These are phyloP conservation scores for Tetragonula carbonaria DNA, from an alignment of 2,888 invertebrate genomes.

Conservation along the genomic window DNA sequence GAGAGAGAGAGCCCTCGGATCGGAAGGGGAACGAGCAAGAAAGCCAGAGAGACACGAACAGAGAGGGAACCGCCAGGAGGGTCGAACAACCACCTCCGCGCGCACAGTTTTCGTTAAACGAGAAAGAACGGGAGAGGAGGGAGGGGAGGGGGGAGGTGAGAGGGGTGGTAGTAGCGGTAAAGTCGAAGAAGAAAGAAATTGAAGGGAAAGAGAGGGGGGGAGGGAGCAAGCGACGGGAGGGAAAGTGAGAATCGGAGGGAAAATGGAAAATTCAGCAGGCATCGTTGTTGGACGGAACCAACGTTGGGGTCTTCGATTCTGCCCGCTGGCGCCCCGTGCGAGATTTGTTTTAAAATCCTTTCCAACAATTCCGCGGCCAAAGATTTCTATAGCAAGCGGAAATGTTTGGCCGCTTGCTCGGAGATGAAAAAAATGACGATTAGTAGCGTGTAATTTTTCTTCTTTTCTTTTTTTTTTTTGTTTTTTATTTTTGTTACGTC, in stretches of 20 bases:
- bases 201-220: conserved; percentile 6
- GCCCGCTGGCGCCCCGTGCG: conserved; percentile 77
- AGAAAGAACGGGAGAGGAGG: conserved; percentile 33
- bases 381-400: too few species aligned
- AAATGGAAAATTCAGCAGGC: conserved; percentile 80
- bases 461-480: neutral
- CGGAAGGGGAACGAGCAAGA: conserved; percentile 49
- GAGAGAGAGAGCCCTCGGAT: neutral
- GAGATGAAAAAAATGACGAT: too few species aligned
- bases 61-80: conserved; percentile 40
- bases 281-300: conserved; percentile 40
- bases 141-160: conserved; percentile 10
- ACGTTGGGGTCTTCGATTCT: conserved; percentile 79
- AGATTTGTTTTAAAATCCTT: conserved; percentile 84
- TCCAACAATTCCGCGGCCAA: conserved; percentile 77
- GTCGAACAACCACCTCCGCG: conserved; percentile 59
- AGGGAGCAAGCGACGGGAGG: neutral
- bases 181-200: conserved; percentile 58
- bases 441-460: too few species aligned
- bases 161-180: conserved; percentile 60
- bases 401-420: too few species aligned
- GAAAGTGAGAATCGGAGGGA: conserved; percentile 51
- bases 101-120: conserved; percentile 74
- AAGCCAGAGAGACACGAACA: conserved; percentile 40
- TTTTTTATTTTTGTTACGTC: neutral